Evolutionary conservation across 2,113 vertebrate species (phyloP).

Genomic region (Syrmaticus mikado): DNA sequence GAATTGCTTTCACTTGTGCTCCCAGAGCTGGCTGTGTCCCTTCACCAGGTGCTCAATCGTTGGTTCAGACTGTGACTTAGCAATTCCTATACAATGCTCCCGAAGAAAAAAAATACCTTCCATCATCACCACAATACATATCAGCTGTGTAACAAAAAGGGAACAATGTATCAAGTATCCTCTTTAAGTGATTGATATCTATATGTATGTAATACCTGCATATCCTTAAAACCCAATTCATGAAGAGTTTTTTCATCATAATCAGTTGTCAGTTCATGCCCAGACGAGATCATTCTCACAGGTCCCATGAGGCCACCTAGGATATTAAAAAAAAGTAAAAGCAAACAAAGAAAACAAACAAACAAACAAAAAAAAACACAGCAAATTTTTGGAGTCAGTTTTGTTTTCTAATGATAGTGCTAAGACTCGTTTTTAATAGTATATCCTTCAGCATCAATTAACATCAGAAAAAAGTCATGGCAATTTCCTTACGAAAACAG

Average conservation of each 20-base stretch:
- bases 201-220: constrained; percentile 86
- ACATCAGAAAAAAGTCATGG: not conserved
- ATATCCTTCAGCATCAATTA: not conserved
- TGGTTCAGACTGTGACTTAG: too few species aligned
- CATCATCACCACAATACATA: not conserved
- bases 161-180: not conserved
- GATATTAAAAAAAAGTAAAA: not conserved
- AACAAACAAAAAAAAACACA: not conserved
- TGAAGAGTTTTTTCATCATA: constrained; percentile 99
- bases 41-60: too few species aligned
- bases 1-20: too few species aligned
- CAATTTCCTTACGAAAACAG: not conserved
- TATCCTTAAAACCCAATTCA: constrained; percentile 97
- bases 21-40: too few species aligned
- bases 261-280: constrained; percentile 97
- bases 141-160: not conserved
- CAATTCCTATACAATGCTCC: too few species aligned
- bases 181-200: not conserved
- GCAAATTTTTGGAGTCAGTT: not conserved
- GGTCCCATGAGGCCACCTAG: constrained; percentile 97
- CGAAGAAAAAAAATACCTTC: not conserved
- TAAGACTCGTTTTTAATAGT: not conserved
- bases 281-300: constrained; percentile 98
- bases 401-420: not conserved
- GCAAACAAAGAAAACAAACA: too few species aligned